Evolutionary conservation across 2,113 vertebrate genomes (phyloP), one percentile per base, ranked within the genome.

Genomic region (Halichoeres trimaculatus): DNA sequence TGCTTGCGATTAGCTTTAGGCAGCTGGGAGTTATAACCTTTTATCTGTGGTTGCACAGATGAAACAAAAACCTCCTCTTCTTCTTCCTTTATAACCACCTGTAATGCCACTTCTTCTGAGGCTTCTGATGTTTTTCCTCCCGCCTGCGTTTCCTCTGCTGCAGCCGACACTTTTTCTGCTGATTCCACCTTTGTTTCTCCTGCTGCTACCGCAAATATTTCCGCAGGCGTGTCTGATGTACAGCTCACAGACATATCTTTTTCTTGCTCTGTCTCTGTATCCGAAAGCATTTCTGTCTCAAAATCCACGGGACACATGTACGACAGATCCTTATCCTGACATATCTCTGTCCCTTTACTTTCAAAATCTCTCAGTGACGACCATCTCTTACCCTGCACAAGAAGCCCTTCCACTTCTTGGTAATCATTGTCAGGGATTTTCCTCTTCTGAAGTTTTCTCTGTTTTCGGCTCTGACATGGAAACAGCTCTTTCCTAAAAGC

Each of bases 261-360:
- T n/a, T 63, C n/a, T 13, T 19, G n/a, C 35, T 1, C 8, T 0
- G 2, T 24, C 16, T 74, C 52, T 0, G 19, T 0, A 10, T 13
- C 30, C 0, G 63, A 26, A 51, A 8, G 35, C 36, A 36, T 26
- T 0, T 83, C 76, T 0, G 38, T 7, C 16, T 83, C 80, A 17
- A 41, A 76, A 1, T 80, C 80, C 13, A 86, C 68, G 0, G 80
- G 84, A 66, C 84, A 83, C 73, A 63, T 80, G 65, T 83, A 80
- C 0, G 80, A 83, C 34, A 70, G 51, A 3, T 79, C 50, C 0
- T 17, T 10, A 0, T 60, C 67, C 20, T 35, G 10, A 41, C 20
- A 14, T 0, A 22, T 0, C 2, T 58, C 57, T 17, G 2, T 1
- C 0, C 0, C 43, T 1, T 51, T 54, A 1, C 2, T 12, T 4